Base-by-base conservation (phyloP, 2,888 invertebrate genomes). In the Drosophila borborema region DNA sequence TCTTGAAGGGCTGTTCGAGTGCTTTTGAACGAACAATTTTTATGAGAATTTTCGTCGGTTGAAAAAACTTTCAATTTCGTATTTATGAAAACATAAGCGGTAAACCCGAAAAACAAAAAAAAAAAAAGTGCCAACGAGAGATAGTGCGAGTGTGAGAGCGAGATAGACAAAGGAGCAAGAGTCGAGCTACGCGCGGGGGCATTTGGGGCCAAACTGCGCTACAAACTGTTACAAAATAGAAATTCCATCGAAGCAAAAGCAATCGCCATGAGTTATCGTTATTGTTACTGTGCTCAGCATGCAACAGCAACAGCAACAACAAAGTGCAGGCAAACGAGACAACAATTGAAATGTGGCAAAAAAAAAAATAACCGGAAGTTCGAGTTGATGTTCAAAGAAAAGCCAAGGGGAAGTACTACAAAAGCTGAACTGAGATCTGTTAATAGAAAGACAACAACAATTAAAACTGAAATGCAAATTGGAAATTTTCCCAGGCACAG, bases 1-100 rank as follows among this genome's bases (percentile, higher is more conserved):
- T 82, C 77, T 88, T 88, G 72, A 86, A 88, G 86, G 86, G 86
- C 55, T 82, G 72, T 83, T 80, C 63, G 60, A 73, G 72, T 64
- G 76, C 62, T 73, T 76, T 84, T 86, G 64, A 74, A 60, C 80
- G 81, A 86, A 83, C 83, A 86, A 82, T 86, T 88, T 85, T 88
- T 85, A 88, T 88, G 84, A 80, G 89, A 86, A 88, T 85, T 86
- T 88, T 88, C 74, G 72, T 62, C 70, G 81, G 83, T 86, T 82
- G 86, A 80, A 86, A 72, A 85, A 89, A 85, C 86, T 88, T 88
- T 85, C 86, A 86, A 83, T 85, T 89, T 88, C 77, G 83, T 72
- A 86, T 86, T 81, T 74, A 83, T 86, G 80, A 86, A 80, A 83
- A 83, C 78, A 79, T 75, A 82, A 75, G 72, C 72, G 79, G 60